A percentile compares a stretch with the other conserved stretches of the same genome.
Evolutionary conservation across 2,888 invertebrate species (phyloP).

Genomic region (Automeris io): DNA sequence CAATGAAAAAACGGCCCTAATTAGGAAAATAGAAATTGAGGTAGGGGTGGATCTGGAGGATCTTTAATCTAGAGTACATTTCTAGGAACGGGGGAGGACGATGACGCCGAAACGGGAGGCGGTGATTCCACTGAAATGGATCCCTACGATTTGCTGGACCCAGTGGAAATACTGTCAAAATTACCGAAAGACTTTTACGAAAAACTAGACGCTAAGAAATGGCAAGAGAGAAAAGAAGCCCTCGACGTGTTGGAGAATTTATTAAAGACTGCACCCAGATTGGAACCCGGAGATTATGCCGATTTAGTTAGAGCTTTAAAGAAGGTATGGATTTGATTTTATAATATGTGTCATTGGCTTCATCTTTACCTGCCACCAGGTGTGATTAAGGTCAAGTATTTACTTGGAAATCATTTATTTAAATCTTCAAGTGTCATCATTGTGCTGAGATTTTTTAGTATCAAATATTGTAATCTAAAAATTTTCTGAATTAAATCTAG

Average conservation of each 20-base stretch:
- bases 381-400: too few species aligned
- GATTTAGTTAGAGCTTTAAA: constrained; percentile 91
- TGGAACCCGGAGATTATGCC: constrained; percentile 95
- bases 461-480: too few species aligned
- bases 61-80: not conserved
- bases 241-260: constrained; percentile 89
- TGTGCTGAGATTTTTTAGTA: too few species aligned
- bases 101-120: constrained; percentile 78
- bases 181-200: constrained; percentile 97
- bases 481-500: too few species aligned
- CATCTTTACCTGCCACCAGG: too few species aligned
- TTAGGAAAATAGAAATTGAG: too few species aligned
- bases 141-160: constrained; percentile 92
- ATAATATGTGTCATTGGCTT: not conserved
- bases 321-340: constrained; percentile 76
- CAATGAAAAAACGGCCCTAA: too few species aligned
- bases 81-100: constrained; percentile 61
- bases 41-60: too few species aligned
- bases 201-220: constrained; percentile 95
- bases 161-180: constrained; percentile 94
- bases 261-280: constrained; percentile 86
- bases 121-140: constrained; percentile 84
- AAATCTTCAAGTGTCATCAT: too few species aligned
- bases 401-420: too few species aligned
- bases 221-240: constrained; percentile 97